A percentile compares a stretch with the other conserved stretches of the same genome.
phyloP scores from a whole-genome alignment of 2,797 vertebrate genomes.

The Myotis daubentonii region DNA sequence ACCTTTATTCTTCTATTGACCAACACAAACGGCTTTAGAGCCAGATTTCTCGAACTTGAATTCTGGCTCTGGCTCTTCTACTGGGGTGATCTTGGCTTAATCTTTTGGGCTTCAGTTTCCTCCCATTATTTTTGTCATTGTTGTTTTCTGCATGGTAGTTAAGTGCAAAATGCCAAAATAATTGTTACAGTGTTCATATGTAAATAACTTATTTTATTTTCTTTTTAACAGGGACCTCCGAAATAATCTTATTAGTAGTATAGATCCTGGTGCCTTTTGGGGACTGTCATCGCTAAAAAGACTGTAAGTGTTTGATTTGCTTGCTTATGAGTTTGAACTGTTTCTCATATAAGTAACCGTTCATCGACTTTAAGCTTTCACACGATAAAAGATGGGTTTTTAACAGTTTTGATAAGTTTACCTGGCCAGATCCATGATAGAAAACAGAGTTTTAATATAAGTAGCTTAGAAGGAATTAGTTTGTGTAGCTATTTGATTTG shows the following conservation, averaged over 20 bases:
- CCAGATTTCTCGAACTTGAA: neutral
- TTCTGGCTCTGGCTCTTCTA: neutral
- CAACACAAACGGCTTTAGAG: neutral
- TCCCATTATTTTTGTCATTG: neutral
- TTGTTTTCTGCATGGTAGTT: neutral
- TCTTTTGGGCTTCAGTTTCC: neutral
- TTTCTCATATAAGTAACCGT: neutral
- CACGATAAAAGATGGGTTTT: neutral
- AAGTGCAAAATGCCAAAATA: neutral
- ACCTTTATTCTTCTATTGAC: neutral
- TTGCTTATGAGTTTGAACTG: slow-evolving; percentile 16
- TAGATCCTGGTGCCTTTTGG: slow-evolving; percentile 96
- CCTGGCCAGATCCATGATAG: neutral
- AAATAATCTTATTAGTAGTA: slow-evolving; percentile 95
- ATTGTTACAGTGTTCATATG: neutral
- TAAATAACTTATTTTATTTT: slow-evolving; percentile 62
- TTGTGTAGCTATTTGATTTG: neutral
- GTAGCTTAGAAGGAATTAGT: neutral
- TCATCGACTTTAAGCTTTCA: neutral
- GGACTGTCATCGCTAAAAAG: slow-evolving; percentile 94
- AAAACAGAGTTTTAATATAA: neutral
- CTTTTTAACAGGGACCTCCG: slow-evolving; percentile 92
- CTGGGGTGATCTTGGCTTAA: neutral
- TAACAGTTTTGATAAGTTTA: neutral
- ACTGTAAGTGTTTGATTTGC: slow-evolving; percentile 91